Evolutionary conservation across 35 echinoderm and acorn worm genomes (phyloP).

Genomic region (Heliocidaris erythrogramma): DNA sequence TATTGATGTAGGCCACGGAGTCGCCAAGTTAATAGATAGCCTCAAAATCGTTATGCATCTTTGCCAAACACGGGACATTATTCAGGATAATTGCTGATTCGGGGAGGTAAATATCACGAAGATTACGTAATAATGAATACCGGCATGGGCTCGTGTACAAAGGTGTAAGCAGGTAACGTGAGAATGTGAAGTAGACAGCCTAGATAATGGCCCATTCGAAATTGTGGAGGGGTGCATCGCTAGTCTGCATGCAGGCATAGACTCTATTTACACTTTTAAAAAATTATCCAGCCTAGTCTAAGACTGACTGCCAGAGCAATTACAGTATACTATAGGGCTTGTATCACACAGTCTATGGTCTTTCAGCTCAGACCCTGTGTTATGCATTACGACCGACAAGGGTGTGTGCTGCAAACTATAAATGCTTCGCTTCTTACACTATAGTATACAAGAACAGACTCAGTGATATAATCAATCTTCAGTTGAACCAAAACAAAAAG

Average conservation of each 20-base stretch:
- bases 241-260: neutral
- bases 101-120: slow-evolving; percentile 25
- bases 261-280: no score
- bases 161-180: neutral
- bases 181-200: neutral
- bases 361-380: neutral
- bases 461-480: no score
- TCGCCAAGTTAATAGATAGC: slow-evolving; percentile 22
- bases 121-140: slow-evolving; percentile 4
- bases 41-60: neutral
- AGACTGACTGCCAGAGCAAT: no score
- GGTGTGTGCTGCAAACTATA: no score
- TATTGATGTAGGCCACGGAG: neutral
- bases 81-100: slow-evolving; percentile 36
- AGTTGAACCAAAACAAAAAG: no score
- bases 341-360: no score
- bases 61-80: slow-evolving; percentile 28
- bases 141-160: slow-evolving; percentile 4
- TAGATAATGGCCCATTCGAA: neutral
- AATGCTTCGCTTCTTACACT: no score
- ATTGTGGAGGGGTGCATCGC: neutral
- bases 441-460: no score
- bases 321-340: no score
- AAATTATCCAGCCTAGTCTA: no score
- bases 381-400: neutral